Evolutionary conservation across 2,113 vertebrate genomes (phyloP).

Genomic region (Chlamydotis undulata): DNA sequence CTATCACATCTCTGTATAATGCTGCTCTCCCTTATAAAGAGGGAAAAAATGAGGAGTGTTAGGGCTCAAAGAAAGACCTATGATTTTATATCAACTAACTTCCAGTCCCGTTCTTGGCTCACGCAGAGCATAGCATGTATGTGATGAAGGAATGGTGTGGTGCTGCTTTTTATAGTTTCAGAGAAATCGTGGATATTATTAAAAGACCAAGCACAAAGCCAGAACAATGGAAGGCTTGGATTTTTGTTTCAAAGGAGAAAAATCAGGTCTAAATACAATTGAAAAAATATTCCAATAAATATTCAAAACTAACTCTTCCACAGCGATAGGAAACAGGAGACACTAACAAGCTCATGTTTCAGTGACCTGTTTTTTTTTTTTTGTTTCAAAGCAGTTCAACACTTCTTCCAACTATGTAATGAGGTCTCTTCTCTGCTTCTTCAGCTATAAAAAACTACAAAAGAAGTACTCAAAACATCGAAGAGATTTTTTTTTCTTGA

Average conservation of each 20-base stretch:
- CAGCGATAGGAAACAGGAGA: not conserved
- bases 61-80: not conserved
- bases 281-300: not conserved
- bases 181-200: not conserved
- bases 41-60: accelerated
- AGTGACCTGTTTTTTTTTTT: not conserved
- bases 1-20: not conserved
- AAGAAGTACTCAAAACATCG: not conserved
- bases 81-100: not conserved
- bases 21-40: not conserved
- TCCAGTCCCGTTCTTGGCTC: not conserved
- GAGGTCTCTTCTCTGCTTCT: not conserved
- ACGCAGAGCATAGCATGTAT: accelerated
- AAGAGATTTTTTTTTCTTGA: not conserved
- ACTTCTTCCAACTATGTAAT: not conserved
- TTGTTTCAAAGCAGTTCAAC: not conserved
- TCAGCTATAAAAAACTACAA: not conserved
- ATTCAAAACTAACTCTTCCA: not conserved
- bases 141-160: not conserved
- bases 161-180: not conserved
- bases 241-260: not conserved
- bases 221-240: not conserved
- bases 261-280: not conserved
- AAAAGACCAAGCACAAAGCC: not conserved
- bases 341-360: not conserved